Percentiles rank a stretch among this genome's conserved stretches.
Conservation (phyloP, 2,113 vertebrate species). For the Brienomyrus longianalis region DNA sequence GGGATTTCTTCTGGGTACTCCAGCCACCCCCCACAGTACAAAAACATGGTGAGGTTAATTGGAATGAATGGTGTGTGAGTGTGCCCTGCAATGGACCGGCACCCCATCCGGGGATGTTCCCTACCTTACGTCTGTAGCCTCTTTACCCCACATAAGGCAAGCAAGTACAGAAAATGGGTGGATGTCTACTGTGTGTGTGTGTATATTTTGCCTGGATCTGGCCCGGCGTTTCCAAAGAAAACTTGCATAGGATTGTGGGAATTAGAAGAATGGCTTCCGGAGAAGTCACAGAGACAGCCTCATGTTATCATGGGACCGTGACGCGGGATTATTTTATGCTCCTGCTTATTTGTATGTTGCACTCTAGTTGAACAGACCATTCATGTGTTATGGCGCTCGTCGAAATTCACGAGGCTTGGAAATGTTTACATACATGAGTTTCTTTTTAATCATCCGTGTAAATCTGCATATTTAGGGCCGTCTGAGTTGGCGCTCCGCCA, state of each 20-base stretch:
- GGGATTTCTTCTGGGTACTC: too few species aligned
- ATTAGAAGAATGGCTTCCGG: neutral
- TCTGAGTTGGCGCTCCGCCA: neutral
- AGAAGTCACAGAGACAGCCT: neutral
- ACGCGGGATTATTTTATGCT: neutral
- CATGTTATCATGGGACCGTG: neutral
- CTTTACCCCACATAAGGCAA: too few species aligned
- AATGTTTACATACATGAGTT: neutral
- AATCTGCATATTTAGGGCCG: neutral
- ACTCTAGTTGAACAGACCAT: neutral
- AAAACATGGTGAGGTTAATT: too few species aligned
- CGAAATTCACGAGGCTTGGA: neutral
- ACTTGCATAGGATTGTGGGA: neutral
- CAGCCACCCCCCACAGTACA: too few species aligned
- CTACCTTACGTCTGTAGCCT: too few species aligned
- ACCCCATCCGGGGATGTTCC: too few species aligned
- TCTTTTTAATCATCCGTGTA: neutral
- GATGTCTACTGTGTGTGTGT: too few species aligned
- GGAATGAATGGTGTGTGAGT: too few species aligned
- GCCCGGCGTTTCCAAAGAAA: neutral
- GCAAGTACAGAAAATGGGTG: too few species aligned
- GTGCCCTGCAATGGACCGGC: too few species aligned
- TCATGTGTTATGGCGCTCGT: neutral
- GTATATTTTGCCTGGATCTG: too few species aligned
- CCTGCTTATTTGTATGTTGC: neutral